Percentiles rank a stretch among this genome's conserved stretches.
Conservation (phyloP, 2,113 vertebrate species). For the Tinamus guttatus region DNA sequence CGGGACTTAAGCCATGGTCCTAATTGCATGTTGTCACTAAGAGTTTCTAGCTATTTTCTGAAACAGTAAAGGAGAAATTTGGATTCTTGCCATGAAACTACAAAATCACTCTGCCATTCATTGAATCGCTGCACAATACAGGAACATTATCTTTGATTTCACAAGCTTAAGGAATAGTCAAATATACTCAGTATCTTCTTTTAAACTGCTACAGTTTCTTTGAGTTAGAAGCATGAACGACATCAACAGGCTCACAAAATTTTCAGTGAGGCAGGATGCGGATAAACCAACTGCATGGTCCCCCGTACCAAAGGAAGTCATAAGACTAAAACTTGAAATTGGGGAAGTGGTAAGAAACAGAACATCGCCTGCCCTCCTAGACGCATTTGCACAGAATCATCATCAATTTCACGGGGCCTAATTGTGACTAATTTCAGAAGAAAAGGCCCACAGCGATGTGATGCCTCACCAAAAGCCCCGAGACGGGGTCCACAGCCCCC, state of each 20-base stretch:
- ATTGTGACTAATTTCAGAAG: background rate
- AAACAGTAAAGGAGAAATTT: background rate
- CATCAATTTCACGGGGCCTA: background rate
- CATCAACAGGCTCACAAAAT: fast-evolving
- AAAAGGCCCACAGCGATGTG: background rate
- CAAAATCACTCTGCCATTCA: background rate
- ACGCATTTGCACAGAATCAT: background rate
- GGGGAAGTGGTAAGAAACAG: constrained; percentile 1
- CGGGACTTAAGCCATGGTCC: background rate
- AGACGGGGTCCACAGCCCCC: background rate
- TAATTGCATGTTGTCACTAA: background rate
- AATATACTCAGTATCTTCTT: background rate
- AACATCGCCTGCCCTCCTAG: background rate
- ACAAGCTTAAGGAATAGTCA: background rate
- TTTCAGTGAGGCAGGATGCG: background rate
- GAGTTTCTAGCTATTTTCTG: background rate
- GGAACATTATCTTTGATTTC: background rate
- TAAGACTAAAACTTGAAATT: constrained; percentile 4
- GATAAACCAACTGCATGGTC: background rate
- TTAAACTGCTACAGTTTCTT: background rate
- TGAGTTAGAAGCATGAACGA: background rate
- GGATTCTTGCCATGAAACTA: background rate
- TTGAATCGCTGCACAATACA: background rate
- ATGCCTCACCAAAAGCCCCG: background rate
- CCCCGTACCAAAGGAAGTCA: background rate